These are phyloP conservation scores for Ictalurus furcatus DNA, from an alignment of 2,113 vertebrate species.

Conservation along the genomic window DNA sequence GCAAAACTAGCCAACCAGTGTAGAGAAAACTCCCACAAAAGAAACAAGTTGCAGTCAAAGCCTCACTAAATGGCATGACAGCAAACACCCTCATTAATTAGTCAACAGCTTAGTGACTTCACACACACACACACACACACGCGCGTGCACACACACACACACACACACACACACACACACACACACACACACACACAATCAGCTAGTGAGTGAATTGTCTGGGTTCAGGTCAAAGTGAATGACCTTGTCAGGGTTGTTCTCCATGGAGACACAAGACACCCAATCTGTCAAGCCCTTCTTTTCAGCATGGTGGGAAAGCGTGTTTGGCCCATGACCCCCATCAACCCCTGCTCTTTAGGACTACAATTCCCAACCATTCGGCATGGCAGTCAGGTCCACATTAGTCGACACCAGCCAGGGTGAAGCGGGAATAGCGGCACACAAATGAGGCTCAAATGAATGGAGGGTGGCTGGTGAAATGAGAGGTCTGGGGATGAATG, in stretches of 20 bases:
- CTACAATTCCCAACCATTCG: constrained; percentile 54
- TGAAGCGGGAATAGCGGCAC: constrained; percentile 21
- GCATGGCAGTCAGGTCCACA: constrained; percentile 56
- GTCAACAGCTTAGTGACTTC: constrained; percentile 49
- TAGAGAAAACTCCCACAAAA: constrained; percentile 36
- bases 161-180: constrained; percentile 20
- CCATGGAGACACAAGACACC: constrained; percentile 47
- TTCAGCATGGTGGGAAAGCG: constrained; percentile 58
- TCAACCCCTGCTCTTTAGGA: constrained; percentile 40
- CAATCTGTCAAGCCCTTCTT: constrained; percentile 54
- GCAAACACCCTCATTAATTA: constrained; percentile 57
- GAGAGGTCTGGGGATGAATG: constrained; percentile 43
- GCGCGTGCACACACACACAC: not conserved
- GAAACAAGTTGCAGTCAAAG: constrained; percentile 50
- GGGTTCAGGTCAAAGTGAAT: constrained; percentile 52
- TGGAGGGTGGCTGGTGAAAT: constrained; percentile 28
- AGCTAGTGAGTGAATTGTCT: constrained; percentile 25
- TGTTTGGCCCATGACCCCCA: constrained; percentile 52
- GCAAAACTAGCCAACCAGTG: constrained; percentile 3
- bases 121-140: constrained; percentile 23
- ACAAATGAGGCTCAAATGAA: constrained; percentile 42
- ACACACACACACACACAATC: constrained; percentile 10
- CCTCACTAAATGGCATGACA: constrained; percentile 52
- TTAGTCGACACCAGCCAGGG: constrained; percentile 43
- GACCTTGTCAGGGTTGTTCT: constrained; percentile 52